phyloP scores from a whole-genome alignment of 2,797 vertebrate species.

The Pogoniulus pusillus region DNA sequence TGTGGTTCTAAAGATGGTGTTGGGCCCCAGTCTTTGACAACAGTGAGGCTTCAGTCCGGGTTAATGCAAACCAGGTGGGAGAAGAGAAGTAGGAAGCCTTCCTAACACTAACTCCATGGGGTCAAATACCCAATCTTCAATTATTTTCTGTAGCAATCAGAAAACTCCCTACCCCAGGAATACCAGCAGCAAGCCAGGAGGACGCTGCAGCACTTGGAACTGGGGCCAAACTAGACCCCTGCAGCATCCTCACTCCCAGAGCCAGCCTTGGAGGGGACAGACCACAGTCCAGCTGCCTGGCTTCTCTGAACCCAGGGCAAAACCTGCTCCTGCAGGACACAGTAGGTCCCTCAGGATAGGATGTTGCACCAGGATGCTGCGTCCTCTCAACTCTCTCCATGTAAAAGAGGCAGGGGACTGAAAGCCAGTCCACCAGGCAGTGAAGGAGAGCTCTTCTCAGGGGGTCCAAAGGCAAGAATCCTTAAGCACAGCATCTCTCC shows the following conservation, averaged over 20 bases:
- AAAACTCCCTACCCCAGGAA: neutral
- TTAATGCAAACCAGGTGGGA: neutral
- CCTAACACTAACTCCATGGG: neutral
- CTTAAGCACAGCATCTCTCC: neutral
- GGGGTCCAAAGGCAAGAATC: neutral
- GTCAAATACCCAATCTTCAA: neutral
- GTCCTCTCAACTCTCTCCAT: neutral
- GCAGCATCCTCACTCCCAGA: slow-evolving; percentile 3
- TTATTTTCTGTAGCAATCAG: neutral
- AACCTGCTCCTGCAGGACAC: neutral
- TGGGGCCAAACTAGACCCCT: neutral
- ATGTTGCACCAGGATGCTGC: neutral
- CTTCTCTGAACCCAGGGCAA: neutral
- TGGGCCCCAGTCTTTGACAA: slow-evolving; percentile 30
- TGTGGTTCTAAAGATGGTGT: slow-evolving; percentile 57
- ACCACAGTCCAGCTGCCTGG: neutral
- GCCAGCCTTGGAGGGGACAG: slow-evolving; percentile 3
- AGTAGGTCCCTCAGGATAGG: neutral
- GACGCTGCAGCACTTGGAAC: neutral
- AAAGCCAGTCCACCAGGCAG: neutral
- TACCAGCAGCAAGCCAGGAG: neutral
- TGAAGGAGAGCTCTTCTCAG: neutral
- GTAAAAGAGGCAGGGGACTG: neutral
- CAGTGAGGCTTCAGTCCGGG: neutral
- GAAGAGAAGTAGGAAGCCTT: neutral